Evolutionary conservation across 1,140 invertebrate species (phyloP).

Genomic region (Oreohelix idahoensis): DNA sequence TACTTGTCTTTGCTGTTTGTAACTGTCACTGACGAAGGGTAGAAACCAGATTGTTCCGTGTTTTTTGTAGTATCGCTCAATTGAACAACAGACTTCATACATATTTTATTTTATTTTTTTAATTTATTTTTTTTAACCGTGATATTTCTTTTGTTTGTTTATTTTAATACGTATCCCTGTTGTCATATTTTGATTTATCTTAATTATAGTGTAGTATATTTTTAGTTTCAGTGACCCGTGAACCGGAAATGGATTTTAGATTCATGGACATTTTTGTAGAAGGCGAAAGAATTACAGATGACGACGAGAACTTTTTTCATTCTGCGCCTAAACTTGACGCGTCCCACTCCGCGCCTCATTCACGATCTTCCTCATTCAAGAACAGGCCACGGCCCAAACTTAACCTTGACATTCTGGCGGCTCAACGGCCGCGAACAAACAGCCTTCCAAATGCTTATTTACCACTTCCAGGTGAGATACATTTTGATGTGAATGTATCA

Average conservation of each 20-base stretch:
- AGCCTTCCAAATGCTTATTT: conserved; percentile 54
- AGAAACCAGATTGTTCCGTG: no score
- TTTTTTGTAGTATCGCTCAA: no score
- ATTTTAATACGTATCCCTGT: no score
- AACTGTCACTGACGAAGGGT: no score
- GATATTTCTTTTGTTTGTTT: no score
- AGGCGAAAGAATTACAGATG: conserved; percentile 36
- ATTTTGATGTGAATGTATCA: background rate
- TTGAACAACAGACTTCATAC: no score
- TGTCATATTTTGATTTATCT: no score
- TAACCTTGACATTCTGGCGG: conserved; percentile 45
- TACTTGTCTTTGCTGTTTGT: no score
- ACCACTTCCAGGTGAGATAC: conserved; percentile 34
- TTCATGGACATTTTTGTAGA: conserved; percentile 42
- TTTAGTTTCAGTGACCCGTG: no score
- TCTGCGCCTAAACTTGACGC: conserved; percentile 30
- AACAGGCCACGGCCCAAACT: conserved; percentile 55
- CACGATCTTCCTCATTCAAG: conserved; percentile 58
- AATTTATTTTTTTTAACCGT: no score
- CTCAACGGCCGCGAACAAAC: conserved; percentile 52
- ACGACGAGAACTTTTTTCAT: conserved; percentile 23
- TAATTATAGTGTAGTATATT: no score
- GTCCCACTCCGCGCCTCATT: conserved; percentile 48
- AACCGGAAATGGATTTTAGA: conserved; percentile 15
- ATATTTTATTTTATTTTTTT: no score